Conservation (phyloP, 2,113 vertebrate genomes). For the Neotragus moschatus region DNA sequence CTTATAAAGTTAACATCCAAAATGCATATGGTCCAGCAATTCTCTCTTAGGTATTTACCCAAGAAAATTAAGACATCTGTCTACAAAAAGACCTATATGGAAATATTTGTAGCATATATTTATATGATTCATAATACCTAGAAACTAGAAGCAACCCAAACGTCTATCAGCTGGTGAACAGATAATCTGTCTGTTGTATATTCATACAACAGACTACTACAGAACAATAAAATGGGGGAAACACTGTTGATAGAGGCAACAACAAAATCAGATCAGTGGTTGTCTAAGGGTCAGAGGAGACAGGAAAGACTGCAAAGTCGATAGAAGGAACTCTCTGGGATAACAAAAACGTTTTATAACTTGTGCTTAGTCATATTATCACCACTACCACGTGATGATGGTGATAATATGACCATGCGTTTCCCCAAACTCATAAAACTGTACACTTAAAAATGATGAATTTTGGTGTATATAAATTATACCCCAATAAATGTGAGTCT, state of each 20-base stretch:
- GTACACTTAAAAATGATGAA: not conserved
- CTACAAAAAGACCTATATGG: not conserved
- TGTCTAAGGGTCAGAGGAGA: not conserved
- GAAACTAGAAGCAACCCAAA: not conserved
- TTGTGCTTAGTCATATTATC: not conserved
- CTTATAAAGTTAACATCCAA: not conserved
- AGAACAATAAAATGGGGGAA: not conserved
- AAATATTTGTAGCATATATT: not conserved
- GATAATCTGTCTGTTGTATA: not conserved
- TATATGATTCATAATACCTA: not conserved
- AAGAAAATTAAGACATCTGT: not conserved
- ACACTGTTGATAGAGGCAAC: not conserved
- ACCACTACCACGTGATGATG: not conserved
- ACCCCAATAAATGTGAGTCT: not conserved
- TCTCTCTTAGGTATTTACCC: not conserved
- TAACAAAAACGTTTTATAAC: not conserved
- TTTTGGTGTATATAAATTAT: not conserved
- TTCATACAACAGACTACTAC: not conserved
- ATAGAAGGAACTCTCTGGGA: not conserved
- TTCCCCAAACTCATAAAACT: not conserved
- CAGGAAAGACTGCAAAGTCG: not conserved
- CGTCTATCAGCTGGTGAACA: not conserved
- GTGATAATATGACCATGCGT: not conserved
- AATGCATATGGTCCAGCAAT: not conserved
- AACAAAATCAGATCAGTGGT: not conserved